These are phyloP conservation scores for Aplysia californica DNA, from an alignment of 1,140 invertebrate species.

Conservation along the genomic window DNA sequence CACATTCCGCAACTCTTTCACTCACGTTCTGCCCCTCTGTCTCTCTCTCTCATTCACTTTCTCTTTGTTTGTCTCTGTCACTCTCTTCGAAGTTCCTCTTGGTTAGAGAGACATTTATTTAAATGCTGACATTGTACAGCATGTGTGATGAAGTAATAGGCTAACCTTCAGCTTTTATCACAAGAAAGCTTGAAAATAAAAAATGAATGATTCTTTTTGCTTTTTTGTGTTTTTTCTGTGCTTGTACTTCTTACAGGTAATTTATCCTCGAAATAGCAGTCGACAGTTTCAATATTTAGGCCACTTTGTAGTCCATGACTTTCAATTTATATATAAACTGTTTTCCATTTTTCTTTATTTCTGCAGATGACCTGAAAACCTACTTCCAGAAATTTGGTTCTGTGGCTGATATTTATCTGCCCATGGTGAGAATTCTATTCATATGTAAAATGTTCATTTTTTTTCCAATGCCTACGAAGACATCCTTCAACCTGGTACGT, in stretches of 20 bases:
- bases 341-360: neutral
- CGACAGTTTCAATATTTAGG: neutral
- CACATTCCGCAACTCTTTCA: neutral
- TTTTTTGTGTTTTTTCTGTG: neutral
- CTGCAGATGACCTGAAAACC: constrained; percentile 3
- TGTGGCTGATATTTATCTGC: neutral
- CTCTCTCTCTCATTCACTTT: neutral
- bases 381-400: neutral
- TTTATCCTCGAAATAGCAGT: neutral
- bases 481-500: neutral
- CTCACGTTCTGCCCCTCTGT: neutral
- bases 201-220: neutral
- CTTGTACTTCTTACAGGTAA: neutral
- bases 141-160: neutral
- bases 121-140: neutral
- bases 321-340: neutral
- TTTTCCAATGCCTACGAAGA: neutral
- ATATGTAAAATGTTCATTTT: neutral
- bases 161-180: too few relatives aligned
- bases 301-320: neutral
- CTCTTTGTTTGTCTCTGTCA: neutral
- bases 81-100: neutral
- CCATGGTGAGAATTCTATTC: neutral
- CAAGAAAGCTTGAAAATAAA: too few relatives aligned
- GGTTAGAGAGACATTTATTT: neutral